Evolutionary conservation across 2,888 invertebrate genomes (phyloP).

Genomic region (Catocala nupta): DNA sequence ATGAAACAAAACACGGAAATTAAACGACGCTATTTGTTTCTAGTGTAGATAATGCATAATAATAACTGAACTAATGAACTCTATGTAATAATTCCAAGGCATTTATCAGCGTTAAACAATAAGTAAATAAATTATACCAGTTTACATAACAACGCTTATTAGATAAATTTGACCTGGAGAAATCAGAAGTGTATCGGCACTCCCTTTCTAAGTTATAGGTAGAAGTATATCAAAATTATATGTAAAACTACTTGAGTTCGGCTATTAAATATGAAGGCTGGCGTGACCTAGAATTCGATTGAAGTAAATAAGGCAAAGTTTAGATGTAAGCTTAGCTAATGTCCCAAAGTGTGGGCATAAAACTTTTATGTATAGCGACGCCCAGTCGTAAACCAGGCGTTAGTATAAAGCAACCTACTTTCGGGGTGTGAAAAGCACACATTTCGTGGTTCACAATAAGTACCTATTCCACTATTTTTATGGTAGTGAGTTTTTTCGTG

Average conservation of each 20-base stretch:
- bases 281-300: slow-evolving; percentile 37
- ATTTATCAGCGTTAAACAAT: too few relatives aligned
- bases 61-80: too few relatives aligned
- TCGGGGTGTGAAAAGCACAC: slow-evolving; percentile 48
- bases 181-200: too few relatives aligned
- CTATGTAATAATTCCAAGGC: too few relatives aligned
- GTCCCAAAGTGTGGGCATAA: slow-evolving; percentile 62
- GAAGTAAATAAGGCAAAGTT: slow-evolving; percentile 42
- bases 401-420: slow-evolving; percentile 60
- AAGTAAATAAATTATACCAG: too few relatives aligned
- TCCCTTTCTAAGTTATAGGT: too few relatives aligned
- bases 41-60: too few relatives aligned
- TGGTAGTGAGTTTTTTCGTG: slow-evolving; percentile 17
- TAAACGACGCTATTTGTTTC: too few relatives aligned
- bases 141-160: too few relatives aligned
- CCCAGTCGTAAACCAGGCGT: slow-evolving; percentile 63
- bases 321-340: slow-evolving; percentile 54
- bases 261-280: slow-evolving; percentile 27
- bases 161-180: too few relatives aligned
- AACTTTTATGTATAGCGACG: slow-evolving; percentile 66
- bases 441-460: slow-evolving; percentile 43
- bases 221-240: neutral
- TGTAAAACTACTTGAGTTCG: neutral
- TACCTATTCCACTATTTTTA: slow-evolving; percentile 34
- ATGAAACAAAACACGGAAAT: too few relatives aligned